These are phyloP conservation scores for Notospermus geniculatus DNA, from an alignment of 1,140 invertebrate species.

Conservation along the genomic window DNA sequence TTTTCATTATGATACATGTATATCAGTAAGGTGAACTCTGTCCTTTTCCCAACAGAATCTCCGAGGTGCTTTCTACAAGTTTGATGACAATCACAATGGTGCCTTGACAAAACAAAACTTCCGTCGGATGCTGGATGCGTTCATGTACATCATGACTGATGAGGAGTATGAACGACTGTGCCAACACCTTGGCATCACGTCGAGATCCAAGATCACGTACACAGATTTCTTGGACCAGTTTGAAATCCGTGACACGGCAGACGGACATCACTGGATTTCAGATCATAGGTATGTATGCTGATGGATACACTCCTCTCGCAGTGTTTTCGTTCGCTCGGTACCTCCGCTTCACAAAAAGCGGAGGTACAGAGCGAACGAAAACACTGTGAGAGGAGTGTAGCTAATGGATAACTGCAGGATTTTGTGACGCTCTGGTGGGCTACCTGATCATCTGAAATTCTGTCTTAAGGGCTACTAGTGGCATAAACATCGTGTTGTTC, in stretches of 20 bases:
- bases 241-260: constrained; percentile 42
- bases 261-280: constrained; percentile 51
- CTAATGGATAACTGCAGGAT: too few species aligned
- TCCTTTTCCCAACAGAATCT: constrained; percentile 36
- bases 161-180: constrained; percentile 48
- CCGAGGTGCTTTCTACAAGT: constrained; percentile 50
- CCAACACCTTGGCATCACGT: constrained; percentile 37
- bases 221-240: constrained; percentile 43
- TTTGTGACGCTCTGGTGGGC: too few species aligned
- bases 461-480: too few species aligned
- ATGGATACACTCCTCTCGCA: too few species aligned
- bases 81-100: constrained; percentile 49
- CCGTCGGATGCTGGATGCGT: constrained; percentile 44
- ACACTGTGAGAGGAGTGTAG: too few species aligned
- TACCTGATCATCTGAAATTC: too few species aligned
- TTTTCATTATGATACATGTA: too few species aligned
- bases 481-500: too few species aligned
- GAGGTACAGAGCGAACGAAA: too few species aligned
- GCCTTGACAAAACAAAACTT: constrained; percentile 43
- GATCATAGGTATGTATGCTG: constrained; percentile 36
- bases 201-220: constrained; percentile 37
- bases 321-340: too few species aligned
- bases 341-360: too few species aligned
- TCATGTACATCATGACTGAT: constrained; percentile 46
- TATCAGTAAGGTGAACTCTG: too few species aligned